These are phyloP conservation scores for Phrynocephalus forsythii DNA, from an alignment of 2,797 vertebrate genomes.

Conservation along the genomic window DNA sequence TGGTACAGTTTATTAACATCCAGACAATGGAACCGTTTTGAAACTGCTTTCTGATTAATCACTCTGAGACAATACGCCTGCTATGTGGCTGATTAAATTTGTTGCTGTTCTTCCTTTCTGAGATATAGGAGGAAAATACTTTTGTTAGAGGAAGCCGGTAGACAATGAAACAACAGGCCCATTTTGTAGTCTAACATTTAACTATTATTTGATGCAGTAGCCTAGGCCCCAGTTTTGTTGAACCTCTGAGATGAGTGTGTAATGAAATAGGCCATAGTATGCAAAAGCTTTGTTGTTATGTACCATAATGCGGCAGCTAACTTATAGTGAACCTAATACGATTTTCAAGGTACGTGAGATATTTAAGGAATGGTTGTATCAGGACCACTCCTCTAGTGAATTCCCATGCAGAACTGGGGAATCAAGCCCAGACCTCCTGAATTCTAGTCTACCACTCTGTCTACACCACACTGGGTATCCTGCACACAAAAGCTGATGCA, in stretches of 20 bases:
- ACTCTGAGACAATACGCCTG: slow-evolving; percentile 67
- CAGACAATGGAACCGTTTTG: slow-evolving; percentile 68
- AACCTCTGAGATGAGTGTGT: background rate
- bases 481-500: background rate
- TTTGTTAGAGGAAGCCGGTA: slow-evolving; percentile 58
- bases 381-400: too few species aligned
- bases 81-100: slow-evolving; percentile 76
- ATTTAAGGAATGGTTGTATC: too few species aligned
- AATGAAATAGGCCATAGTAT: background rate
- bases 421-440: too few species aligned
- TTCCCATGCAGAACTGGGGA: too few species aligned
- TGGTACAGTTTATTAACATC: slow-evolving; percentile 60
- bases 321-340: too few species aligned
- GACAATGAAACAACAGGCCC: slow-evolving; percentile 63
- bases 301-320: too few species aligned
- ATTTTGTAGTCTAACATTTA: slow-evolving; percentile 61
- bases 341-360: too few species aligned
- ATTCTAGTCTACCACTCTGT: too few species aligned
- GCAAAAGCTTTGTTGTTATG: too few species aligned
- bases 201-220: slow-evolving; percentile 59
- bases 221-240: slow-evolving; percentile 52
- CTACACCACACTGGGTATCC: too few species aligned
- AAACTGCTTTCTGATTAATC: slow-evolving; percentile 71
- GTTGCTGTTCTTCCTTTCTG: slow-evolving; percentile 65
- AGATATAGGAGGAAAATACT: slow-evolving; percentile 74